Evolutionary conservation across 2,797 vertebrate genomes (phyloP).

Genomic region (Malurus leucopterus): DNA sequence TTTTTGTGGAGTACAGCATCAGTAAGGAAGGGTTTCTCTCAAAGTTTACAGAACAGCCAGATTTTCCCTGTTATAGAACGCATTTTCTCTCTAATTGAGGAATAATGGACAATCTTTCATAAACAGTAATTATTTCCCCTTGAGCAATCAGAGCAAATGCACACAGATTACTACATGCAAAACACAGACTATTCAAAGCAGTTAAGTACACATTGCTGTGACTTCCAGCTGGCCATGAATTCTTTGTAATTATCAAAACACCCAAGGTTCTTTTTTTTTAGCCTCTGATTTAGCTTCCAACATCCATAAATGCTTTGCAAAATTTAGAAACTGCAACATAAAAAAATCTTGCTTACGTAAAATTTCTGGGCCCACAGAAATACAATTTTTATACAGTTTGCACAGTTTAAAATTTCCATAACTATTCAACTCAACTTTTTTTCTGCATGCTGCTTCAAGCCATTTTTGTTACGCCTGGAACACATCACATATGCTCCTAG

Average conservation of each 20-base stretch:
- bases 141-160: constrained; percentile 30
- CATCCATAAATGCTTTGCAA: not conserved
- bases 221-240: constrained; percentile 31
- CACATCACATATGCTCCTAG: not conserved
- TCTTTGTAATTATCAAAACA: constrained; percentile 11
- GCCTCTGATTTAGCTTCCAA: not conserved
- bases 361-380: not conserved
- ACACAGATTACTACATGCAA: not conserved
- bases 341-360: not conserved
- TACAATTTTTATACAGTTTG: not conserved
- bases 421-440: not conserved
- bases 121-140: constrained; percentile 36
- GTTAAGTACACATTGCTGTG: constrained; percentile 8
- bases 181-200: constrained; percentile 3
- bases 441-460: not conserved
- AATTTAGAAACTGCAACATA: not conserved
- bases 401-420: not conserved
- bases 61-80: not conserved
- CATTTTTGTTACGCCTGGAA: not conserved
- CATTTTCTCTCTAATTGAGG: not conserved
- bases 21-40: not conserved
- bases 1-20: not conserved
- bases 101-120: constrained; percentile 27
- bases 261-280: not conserved
- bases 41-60: not conserved